Evolutionary conservation across 2,888 invertebrate species (phyloP).

Genomic region (Entomobrya proxima): DNA sequence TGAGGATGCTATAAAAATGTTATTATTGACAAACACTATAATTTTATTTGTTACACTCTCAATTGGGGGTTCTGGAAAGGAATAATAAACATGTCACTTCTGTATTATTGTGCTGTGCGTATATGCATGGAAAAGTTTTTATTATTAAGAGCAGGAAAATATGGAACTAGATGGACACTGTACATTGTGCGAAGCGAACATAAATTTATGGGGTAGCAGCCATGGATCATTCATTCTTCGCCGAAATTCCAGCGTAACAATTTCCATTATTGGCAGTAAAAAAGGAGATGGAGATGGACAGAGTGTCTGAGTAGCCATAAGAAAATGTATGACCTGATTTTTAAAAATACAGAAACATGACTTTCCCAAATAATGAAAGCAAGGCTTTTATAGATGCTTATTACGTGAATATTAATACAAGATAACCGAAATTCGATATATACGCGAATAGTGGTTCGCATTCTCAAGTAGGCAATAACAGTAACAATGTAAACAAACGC

Average conservation of each 20-base stretch:
- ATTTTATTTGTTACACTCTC: conserved; percentile 40
- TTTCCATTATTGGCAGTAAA: no score
- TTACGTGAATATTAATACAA: no score
- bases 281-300: neutral
- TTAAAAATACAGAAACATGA: conserved; percentile 14
- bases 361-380: neutral
- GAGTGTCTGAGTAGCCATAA: neutral
- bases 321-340: conserved; percentile 36
- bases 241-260: no score
- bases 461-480: neutral
- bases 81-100: conserved; percentile 35
- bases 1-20: conserved; percentile 22
- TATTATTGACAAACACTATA: conserved; percentile 41
- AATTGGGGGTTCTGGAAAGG: neutral
- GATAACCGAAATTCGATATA: neutral
- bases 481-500: neutral
- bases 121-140: conserved; percentile 10
- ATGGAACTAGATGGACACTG: neutral
- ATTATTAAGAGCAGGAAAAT: neutral
- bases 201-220: neutral
- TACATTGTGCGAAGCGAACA: neutral
- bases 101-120: neutral
- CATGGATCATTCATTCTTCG: no score
- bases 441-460: neutral
- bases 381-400: neutral